Evolutionary conservation across 2,888 invertebrate genomes (phyloP), one percentile per base, ranked within the genome.

Genomic region (Lasioglossum marginatum): DNA sequence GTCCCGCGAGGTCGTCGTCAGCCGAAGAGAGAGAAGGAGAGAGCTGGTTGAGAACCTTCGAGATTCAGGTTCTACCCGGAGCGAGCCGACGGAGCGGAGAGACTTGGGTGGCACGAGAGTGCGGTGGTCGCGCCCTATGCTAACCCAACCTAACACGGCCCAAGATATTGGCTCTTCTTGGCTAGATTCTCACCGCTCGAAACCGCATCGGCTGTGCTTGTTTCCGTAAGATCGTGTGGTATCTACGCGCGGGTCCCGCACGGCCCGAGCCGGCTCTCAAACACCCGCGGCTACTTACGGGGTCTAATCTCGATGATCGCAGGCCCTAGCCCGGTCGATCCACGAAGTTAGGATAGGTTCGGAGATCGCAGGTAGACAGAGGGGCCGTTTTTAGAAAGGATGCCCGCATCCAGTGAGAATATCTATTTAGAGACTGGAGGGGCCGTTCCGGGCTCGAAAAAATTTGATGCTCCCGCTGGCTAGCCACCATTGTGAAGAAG

Each of bases 1-100:
- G 27, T 31, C 19, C 31, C 19, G 19, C 66, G 83, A 71, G 81
- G 57, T 79, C 68, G 86, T 81, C 81, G 86, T 79, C 81, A 80
- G 82, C 27, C 79, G 84, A 77, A 81, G 85, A 83, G 88, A 77
- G 70, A 40, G 40, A 79, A 37, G 75, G 86, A 68, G 68, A 68
- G 68, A 89, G 89, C 89, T 81, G 90, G 92, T 93, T 94, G 95
- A 94, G 94, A 94, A 94, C 94, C 94, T 88, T 91, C 85, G 89
- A 92, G 92, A 94, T 94, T 94, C 94, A 94, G 94, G 95, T 94
- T 94, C 93, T 93, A 92, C 92, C 82, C 83, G 87, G 92, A 89
- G 90, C 91, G 91, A 92, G 91, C 91, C 89, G 91, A 90, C 90
- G 83, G 89, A 84, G 70, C 81, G 83, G 83, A 91, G 92, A 92